phyloP scores from a whole-genome alignment of 2,113 vertebrate genomes.

The Leuciscus idus region DNA sequence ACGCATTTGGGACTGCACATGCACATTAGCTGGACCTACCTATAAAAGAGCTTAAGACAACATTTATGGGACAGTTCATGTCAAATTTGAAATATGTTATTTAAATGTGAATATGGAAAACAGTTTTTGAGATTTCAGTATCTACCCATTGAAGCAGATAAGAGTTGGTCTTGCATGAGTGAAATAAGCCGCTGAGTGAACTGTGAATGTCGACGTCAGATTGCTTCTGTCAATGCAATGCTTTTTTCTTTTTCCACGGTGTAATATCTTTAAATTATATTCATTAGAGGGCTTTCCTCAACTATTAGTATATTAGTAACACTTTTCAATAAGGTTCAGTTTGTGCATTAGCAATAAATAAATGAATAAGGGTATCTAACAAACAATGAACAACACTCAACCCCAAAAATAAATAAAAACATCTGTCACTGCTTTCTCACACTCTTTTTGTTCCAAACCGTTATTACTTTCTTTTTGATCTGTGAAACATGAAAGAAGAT shows the following conservation, averaged over 20 bases:
- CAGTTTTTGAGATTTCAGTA: background rate
- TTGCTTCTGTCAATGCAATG: too few relatives aligned
- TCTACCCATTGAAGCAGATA: background rate
- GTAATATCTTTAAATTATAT: too few relatives aligned
- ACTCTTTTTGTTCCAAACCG: too few relatives aligned
- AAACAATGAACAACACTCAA: background rate
- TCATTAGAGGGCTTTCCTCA: too few relatives aligned
- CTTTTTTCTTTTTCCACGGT: too few relatives aligned
- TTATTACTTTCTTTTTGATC: too few relatives aligned
- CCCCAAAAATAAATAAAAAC: too few relatives aligned
- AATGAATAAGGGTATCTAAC: background rate
- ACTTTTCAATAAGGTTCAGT: background rate
- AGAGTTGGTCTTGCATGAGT: background rate
- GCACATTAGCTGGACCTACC: background rate
- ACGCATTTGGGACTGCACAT: background rate
- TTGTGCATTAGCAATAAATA: background rate
- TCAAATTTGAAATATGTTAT: background rate
- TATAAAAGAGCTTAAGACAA: background rate
- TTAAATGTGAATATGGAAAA: background rate
- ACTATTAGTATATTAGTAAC: too few relatives aligned
- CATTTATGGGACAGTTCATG: background rate
- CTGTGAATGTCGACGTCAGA: background rate
- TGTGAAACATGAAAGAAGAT: too few relatives aligned
- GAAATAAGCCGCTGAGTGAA: background rate
- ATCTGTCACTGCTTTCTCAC: too few relatives aligned